A percentile compares a stretch with the other conserved stretches of the same genome.
Conservation (phyloP, 2,797 vertebrate species). For the Ctenosaura bakeri region DNA sequence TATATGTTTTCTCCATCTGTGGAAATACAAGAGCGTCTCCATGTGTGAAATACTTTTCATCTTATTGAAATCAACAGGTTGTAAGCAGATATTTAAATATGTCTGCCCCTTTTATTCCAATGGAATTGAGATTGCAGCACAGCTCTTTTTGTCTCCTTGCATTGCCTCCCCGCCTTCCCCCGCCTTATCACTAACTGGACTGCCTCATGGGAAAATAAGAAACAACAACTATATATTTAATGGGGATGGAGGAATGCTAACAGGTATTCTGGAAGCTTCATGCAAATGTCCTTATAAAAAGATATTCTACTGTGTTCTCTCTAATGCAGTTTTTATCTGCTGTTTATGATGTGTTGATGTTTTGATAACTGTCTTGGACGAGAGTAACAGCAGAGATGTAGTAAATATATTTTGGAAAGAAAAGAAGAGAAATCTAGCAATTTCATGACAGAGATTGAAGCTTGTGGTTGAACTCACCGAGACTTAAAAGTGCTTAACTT, state of each 20-base stretch:
- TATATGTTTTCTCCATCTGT: not conserved
- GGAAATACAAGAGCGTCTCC: not conserved
- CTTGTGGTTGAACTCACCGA: not conserved
- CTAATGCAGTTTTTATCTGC: slow-evolving; percentile 2
- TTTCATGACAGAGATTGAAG: slow-evolving; percentile 7
- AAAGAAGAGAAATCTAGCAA: not conserved
- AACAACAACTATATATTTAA: not conserved
- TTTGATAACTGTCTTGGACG: slow-evolving; percentile 12
- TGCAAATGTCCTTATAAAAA: not conserved
- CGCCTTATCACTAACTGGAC: not conserved
- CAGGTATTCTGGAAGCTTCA: not conserved
- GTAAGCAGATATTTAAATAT: not conserved
- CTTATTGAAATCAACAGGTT: not conserved
- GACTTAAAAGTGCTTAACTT: not conserved
- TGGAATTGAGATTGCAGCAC: not conserved
- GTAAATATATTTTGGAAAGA: not conserved
- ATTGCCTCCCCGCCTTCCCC: not conserved
- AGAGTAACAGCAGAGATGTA: not conserved
- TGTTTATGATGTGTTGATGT: slow-evolving; percentile 10
- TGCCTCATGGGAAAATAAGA: not conserved
- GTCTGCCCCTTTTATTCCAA: not conserved
- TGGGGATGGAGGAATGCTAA: not conserved
- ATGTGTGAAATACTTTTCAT: not conserved
- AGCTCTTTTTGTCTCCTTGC: not conserved
- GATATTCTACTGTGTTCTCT: not conserved